A percentile compares a stretch with the other conserved stretches of the same genome.
These are phyloP conservation scores for Dioctria linearis DNA, from an alignment of 2,888 invertebrate species.

Conservation along the genomic window DNA sequence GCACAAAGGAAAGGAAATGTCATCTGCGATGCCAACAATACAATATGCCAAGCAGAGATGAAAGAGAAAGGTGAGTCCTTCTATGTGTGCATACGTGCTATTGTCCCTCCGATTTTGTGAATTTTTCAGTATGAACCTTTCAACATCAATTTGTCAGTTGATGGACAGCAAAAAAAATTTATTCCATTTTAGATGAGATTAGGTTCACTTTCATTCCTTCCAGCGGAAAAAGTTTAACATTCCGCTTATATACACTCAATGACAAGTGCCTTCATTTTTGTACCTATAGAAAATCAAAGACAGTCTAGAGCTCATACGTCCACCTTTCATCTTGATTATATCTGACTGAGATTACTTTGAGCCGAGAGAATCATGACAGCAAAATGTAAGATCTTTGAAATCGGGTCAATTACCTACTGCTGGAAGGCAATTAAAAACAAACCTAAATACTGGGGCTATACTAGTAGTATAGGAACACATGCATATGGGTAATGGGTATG, in stretches of 20 bases:
- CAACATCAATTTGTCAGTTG: slow-evolving; percentile 7
- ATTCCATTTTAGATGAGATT: neutral
- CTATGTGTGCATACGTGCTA: neutral
- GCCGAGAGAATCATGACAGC: slow-evolving; percentile 2
- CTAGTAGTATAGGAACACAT: neutral
- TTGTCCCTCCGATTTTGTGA: neutral
- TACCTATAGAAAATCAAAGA: neutral
- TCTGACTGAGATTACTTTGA: neutral
- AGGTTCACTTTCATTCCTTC: slow-evolving; percentile 10
- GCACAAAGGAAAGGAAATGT: slow-evolving; percentile 35
- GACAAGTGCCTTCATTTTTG: neutral
- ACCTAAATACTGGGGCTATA: neutral
- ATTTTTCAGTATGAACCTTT: neutral
- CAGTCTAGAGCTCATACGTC: neutral
- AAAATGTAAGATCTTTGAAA: slow-evolving; percentile 11
- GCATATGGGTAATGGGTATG: too few species aligned
- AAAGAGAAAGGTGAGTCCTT: slow-evolving; percentile 28
- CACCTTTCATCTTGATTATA: slow-evolving; percentile 22
- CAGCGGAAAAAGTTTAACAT: neutral
- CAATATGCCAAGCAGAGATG: slow-evolving; percentile 5
- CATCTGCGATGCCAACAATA: slow-evolving; percentile 1
- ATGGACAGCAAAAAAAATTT: neutral
- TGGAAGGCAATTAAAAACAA: neutral
- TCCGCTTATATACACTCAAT: neutral
- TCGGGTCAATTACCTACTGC: neutral